Percentiles rank a stretch among this genome's conserved stretches.
Evolutionary conservation across 2,113 vertebrate species (phyloP).

Genomic region (Ranitomeya imitator): DNA sequence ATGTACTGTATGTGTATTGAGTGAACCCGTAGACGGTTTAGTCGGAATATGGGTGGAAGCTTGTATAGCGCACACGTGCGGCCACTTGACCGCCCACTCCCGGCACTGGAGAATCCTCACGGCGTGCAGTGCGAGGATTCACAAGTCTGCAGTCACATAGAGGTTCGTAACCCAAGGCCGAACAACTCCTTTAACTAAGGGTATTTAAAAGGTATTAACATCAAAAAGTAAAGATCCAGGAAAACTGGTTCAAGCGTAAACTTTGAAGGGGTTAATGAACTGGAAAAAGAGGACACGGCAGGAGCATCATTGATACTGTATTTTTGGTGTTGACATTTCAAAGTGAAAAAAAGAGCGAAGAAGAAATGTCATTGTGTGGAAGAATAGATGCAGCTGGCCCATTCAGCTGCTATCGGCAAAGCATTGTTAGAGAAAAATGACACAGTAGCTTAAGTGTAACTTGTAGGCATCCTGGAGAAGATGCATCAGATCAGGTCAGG

Average conservation of each 20-base stretch:
- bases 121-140: too few species aligned
- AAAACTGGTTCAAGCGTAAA: neutral
- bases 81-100: too few species aligned
- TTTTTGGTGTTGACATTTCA: constrained; percentile 57
- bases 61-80: too few species aligned
- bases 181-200: neutral
- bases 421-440: constrained; percentile 20
- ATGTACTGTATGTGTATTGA: too few species aligned
- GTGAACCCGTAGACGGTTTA: too few species aligned
- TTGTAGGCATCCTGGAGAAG: neutral
- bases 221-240: neutral
- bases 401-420: constrained; percentile 46
- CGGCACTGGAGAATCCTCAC: too few species aligned
- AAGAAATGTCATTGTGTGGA: constrained; percentile 49
- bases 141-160: too few species aligned
- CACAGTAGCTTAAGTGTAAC: constrained; percentile 8
- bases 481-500: constrained; percentile 28
- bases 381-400: constrained; percentile 48
- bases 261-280: constrained; percentile 10
- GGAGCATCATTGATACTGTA: constrained; percentile 45
- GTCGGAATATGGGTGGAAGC: too few species aligned
- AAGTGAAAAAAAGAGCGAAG: constrained; percentile 30
- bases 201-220: neutral
- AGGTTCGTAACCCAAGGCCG: too few species aligned
- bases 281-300: constrained; percentile 6